Conservation (phyloP, 2,888 invertebrate genomes). For the Athripsodes cinereus region DNA sequence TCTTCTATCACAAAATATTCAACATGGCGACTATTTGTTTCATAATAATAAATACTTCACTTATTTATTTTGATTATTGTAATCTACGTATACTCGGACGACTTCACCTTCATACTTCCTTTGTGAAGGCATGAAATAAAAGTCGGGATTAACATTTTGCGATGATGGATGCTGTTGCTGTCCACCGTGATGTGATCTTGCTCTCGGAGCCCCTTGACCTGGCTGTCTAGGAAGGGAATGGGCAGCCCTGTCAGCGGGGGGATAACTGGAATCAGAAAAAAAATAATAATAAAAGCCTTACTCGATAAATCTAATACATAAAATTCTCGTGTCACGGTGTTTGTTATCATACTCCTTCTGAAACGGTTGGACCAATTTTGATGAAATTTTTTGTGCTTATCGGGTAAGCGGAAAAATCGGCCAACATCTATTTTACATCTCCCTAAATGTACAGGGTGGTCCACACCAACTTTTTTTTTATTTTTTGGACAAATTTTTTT, state of each 20-base stretch:
- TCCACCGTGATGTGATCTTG: constrained; percentile 8
- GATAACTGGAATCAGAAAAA: constrained; percentile 31
- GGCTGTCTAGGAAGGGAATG: constrained; percentile 69
- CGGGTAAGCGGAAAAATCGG: too few relatives aligned
- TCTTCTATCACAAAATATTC: too few relatives aligned
- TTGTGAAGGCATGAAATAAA: constrained; percentile 94
- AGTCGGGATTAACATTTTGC: constrained; percentile 66
- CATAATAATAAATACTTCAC: too few relatives aligned
- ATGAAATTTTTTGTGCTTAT: too few relatives aligned
- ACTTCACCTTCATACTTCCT: constrained; percentile 90
- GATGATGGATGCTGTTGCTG: constrained; percentile 30
- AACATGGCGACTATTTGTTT: too few relatives aligned
- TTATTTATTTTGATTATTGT: constrained; percentile 63
- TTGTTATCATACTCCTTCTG: not conserved
- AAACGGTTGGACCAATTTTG: not conserved
- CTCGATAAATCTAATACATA: too few relatives aligned
- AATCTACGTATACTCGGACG: constrained; percentile 76
- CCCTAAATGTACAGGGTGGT: too few relatives aligned
- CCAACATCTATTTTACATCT: too few relatives aligned
- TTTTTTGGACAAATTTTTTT: too few relatives aligned
- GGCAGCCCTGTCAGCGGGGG: constrained; percentile 55
- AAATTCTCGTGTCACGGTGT: too few relatives aligned
- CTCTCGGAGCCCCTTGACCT: constrained; percentile 31
- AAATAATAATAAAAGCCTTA: not conserved
- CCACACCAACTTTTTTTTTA: too few relatives aligned